Percentiles rank a stretch among this genome's conserved stretches.
phyloP scores from a whole-genome alignment of 2,888 invertebrate genomes.

The Drosophila kanekoi region DNA sequence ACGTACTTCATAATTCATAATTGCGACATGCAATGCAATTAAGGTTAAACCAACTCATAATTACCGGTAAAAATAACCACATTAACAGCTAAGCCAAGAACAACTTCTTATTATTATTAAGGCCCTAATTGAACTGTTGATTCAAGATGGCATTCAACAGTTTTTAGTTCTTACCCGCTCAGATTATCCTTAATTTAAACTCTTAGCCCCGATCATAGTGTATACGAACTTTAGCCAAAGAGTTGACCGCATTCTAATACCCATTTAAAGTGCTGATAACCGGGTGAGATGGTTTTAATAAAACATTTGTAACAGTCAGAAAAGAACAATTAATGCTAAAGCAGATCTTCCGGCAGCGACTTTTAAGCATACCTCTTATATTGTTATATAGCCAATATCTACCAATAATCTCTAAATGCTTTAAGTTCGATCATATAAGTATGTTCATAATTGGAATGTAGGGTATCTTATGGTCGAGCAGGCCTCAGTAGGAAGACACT shows the following conservation, averaged over 20 bases:
- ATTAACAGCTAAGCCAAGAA: background rate
- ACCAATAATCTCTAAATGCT: no score
- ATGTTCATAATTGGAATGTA: background rate
- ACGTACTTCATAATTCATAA: conserved; percentile 9
- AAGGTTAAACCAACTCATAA: conserved; percentile 7
- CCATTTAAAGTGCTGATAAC: background rate
- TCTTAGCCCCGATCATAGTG: background rate
- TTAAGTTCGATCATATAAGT: background rate
- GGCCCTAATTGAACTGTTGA: background rate
- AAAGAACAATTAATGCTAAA: no score
- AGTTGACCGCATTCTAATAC: background rate
- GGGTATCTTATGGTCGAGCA: background rate
- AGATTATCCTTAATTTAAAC: conserved; percentile 1
- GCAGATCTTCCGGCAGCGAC: no score
- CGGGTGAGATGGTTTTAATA: no score
- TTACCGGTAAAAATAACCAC: conserved; percentile 9
- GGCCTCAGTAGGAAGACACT: background rate
- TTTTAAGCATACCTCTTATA: no score
- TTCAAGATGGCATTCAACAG: background rate
- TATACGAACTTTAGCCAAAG: conserved; percentile 7
- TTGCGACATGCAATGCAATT: conserved; percentile 14
- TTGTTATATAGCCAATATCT: no score
- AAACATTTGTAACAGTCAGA: background rate
- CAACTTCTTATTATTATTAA: background rate
- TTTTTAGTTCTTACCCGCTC: background rate